Conservation (phyloP, 2,888 invertebrate species). For the Orgyia antiqua region DNA sequence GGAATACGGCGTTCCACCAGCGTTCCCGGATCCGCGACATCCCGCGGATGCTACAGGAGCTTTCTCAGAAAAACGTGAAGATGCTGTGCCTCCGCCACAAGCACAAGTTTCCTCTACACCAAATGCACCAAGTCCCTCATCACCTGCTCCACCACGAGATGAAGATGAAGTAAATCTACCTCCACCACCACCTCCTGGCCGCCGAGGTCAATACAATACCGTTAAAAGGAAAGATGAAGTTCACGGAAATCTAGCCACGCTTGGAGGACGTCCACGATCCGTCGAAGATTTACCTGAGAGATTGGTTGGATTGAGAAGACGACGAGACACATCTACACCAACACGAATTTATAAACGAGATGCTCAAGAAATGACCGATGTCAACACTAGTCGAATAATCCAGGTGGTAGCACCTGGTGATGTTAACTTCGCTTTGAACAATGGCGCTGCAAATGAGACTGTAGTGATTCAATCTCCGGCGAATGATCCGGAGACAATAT, state of each 20-base stretch:
- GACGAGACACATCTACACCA: slow-evolving; percentile 81
- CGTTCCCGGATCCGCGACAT: slow-evolving; percentile 92
- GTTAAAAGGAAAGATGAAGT: slow-evolving; percentile 89
- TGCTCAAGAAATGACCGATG: slow-evolving; percentile 94
- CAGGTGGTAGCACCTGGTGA: slow-evolving; percentile 97
- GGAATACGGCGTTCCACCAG: slow-evolving; percentile 87
- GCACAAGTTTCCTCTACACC: slow-evolving; percentile 88
- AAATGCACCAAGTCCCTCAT: slow-evolving; percentile 75
- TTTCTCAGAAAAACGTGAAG: slow-evolving; percentile 89
- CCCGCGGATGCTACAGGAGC: slow-evolving; percentile 90
- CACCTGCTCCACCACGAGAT: slow-evolving; percentile 76
- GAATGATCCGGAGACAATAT: slow-evolving; percentile 91
- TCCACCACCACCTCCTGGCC: slow-evolving; percentile 91
- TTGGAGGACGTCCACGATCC: slow-evolving; percentile 92
- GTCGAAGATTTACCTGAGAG: slow-evolving; percentile 90
- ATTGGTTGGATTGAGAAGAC: slow-evolving; percentile 84
- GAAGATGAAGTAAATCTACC: slow-evolving; percentile 85
- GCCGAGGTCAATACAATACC: slow-evolving; percentile 87
- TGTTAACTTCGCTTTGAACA: slow-evolving; percentile 92
- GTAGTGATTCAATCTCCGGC: slow-evolving; percentile 91
- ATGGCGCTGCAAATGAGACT: slow-evolving; percentile 88
- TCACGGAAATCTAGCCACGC: slow-evolving; percentile 87
- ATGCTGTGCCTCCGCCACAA: slow-evolving; percentile 89
- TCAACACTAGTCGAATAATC: slow-evolving; percentile 92
- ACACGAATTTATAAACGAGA: slow-evolving; percentile 90